Evolutionary conservation across 2,797 vertebrate species (phyloP).

Genomic region (Alectoris magna): DNA sequence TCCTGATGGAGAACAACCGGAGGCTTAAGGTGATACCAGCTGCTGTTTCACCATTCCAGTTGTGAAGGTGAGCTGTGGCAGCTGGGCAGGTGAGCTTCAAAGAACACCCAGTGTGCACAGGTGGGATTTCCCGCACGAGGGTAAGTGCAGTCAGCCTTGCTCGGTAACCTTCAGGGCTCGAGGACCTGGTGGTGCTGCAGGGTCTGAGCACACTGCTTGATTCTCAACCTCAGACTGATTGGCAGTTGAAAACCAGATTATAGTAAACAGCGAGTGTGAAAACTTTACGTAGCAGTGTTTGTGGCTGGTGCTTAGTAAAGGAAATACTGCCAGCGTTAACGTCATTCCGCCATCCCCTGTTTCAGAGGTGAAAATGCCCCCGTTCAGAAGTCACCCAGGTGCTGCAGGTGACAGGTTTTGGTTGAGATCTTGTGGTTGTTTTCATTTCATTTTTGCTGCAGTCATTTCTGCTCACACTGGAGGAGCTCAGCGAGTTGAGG

Average conservation of each 20-base stretch:
- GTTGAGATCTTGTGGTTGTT: neutral
- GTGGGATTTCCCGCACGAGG: neutral
- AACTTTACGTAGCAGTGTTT: neutral
- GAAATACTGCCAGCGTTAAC: slow-evolving; percentile 2
- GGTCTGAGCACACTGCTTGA: neutral
- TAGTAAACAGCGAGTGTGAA: neutral
- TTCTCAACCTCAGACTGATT: neutral
- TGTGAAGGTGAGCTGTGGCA: neutral
- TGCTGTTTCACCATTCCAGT: rapidly evolving
- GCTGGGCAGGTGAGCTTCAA: neutral
- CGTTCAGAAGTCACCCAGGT: slow-evolving; percentile 1
- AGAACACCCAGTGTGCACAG: rapidly evolving
- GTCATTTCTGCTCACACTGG: slow-evolving; percentile 30
- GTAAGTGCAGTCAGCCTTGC: neutral
- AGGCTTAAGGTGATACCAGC: neutral
- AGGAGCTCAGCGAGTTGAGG: neutral
- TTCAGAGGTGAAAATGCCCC: neutral
- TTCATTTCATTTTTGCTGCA: neutral
- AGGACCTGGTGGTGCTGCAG: neutral
- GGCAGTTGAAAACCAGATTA: neutral
- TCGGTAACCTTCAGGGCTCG: neutral
- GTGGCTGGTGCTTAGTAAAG: neutral
- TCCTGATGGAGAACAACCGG: neutral
- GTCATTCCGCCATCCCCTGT: neutral
- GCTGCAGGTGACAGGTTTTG: neutral